Evolutionary conservation across 2,113 vertebrate genomes (phyloP), one percentile per base, ranked within the genome.

Genomic region (Protomyctophum bolini): DNA sequence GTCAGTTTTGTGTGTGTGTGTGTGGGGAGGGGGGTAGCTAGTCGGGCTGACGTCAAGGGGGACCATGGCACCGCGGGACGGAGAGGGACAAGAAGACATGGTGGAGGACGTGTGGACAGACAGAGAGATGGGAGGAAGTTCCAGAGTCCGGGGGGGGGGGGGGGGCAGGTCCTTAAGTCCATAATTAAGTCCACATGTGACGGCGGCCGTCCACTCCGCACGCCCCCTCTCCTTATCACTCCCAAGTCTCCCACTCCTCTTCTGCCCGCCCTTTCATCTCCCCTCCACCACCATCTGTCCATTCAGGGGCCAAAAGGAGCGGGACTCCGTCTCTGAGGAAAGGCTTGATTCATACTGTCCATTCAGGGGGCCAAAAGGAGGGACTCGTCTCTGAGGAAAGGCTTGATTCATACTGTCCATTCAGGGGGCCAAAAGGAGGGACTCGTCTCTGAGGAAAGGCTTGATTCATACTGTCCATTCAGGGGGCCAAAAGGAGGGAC

Each of bases 311-410:
- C 68, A 62, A 63, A 33, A 81, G 76, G 79, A 62, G 65, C 76
- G 66, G 76, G 79, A 65, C 70, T 52, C 72, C 83, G 85, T 82
- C 83, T 79, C 65, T 76, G 52, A 81, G 73, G 76, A 86, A 0
- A 41, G 3, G 33, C 33, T 6, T 6, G 33, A 41, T 3, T 41
- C 33, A 41, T 6, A 41, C 33, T 41, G 77, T 83, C 75, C 12
- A 15, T 76, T 70, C 73, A 8, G 64, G 74, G 67, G 70, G n/a
- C 63, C 68, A 62, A 63, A 33, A 81, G 76, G 79, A 62, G 65
- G 76, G 79, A 65, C 70, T 52, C 72, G 85, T 82, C 83, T 79
- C 65, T 76, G 52, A 81, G 73, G 76, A 86, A 0, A 41, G 3
- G 33, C 33, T 6, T 6, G n/a, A n/a, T n/a, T n/a, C n/a, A n/a